phyloP scores from a whole-genome alignment of 2,113 vertebrate species.

The Glaucomys volans region DNA sequence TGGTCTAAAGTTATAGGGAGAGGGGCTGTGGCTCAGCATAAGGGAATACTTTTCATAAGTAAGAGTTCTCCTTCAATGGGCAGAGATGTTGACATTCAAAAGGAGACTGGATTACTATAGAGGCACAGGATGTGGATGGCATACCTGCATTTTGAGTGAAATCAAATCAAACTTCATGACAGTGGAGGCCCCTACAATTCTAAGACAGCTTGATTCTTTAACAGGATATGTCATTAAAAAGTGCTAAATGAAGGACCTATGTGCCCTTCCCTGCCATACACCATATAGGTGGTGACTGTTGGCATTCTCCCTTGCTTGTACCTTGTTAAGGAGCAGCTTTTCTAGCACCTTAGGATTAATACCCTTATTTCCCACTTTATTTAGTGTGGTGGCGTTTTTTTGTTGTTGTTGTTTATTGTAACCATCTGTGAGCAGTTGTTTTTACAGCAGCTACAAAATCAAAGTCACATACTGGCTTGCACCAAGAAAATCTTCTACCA shows the following conservation, averaged over 20 bases:
- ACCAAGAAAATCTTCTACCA: constrained; percentile 38
- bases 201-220: constrained; percentile 26
- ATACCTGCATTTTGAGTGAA: neutral
- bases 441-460: constrained; percentile 54
- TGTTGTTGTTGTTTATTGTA: neutral
- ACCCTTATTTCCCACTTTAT: constrained; percentile 4
- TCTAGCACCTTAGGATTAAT: neutral
- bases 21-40: neutral
- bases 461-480: constrained; percentile 26
- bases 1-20: constrained; percentile 3
- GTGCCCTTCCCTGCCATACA: neutral
- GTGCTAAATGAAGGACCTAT: neutral
- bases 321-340: constrained; percentile 44
- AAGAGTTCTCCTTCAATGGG: neutral
- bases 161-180: neutral
- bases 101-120: neutral
- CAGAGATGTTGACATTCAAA: constrained; percentile 3
- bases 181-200: neutral
- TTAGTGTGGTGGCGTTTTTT: neutral
- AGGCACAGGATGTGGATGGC: neutral
- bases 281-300: neutral
- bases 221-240: neutral
- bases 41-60: neutral
- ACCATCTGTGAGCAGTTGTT: constrained; percentile 32
- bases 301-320: neutral